These are phyloP conservation scores for Drosophila kurseongensis DNA, from an alignment of 1,140 invertebrate species.

Conservation along the genomic window DNA sequence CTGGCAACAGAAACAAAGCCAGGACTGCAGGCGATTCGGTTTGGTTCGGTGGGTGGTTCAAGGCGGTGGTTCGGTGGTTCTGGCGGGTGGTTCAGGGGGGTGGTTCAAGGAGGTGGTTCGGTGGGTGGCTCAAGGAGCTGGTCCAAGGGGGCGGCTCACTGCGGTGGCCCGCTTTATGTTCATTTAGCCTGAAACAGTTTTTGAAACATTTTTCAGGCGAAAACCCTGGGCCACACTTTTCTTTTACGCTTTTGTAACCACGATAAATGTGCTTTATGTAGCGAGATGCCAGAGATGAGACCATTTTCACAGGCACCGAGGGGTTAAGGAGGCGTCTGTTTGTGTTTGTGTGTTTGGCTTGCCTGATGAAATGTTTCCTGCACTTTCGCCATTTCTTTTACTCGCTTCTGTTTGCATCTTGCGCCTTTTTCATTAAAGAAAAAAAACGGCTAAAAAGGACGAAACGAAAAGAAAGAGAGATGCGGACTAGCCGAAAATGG, in stretches of 20 bases:
- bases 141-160: not conserved
- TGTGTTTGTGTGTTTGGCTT: slow-evolving; percentile 21
- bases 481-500: not conserved
- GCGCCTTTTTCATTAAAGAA: slow-evolving; percentile 54
- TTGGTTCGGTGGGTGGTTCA: not conserved
- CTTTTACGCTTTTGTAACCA: slow-evolving; percentile 83
- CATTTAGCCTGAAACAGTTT: slow-evolving; percentile 82
- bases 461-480: slow-evolving; percentile 7
- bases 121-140: not conserved
- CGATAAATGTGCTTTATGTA: slow-evolving; percentile 82
- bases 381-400: slow-evolving; percentile 66
- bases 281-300: slow-evolving; percentile 48
- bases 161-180: slow-evolving; percentile 65
- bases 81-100: no score
- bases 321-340: not conserved
- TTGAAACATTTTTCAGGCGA: slow-evolving; percentile 78
- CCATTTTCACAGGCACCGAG: not conserved
- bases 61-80: no score
- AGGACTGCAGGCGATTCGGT: slow-evolving; percentile 51
- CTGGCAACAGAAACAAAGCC: slow-evolving; percentile 58
- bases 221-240: slow-evolving; percentile 76
- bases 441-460: slow-evolving; percentile 18
- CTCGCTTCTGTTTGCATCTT: slow-evolving; percentile 56
- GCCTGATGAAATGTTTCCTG: slow-evolving; percentile 79
- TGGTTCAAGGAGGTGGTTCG: not conserved